Base-by-base conservation (phyloP, 2,113 vertebrate species). In the Mobula birostris region DNA sequence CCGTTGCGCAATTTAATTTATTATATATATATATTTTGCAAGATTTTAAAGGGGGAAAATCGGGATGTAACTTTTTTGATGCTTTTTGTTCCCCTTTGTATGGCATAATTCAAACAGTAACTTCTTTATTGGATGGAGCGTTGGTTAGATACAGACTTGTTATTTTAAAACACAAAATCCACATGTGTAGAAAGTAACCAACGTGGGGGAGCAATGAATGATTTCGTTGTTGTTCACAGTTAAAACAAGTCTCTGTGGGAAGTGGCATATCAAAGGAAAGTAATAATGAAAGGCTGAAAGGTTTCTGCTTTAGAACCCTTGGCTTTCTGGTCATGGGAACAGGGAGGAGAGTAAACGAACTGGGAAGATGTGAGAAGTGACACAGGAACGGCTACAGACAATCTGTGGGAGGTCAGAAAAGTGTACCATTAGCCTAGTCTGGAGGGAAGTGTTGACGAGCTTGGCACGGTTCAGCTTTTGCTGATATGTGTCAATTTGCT, bases 351-450 rank as follows among this genome's bases (percentile, higher is more conserved):
- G 95, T 95, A 95, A 96, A 96, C 94, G 95, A 95, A 95, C 95
- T 0, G 61, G 94, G 95, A 95, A 79, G 92, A 96, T 5, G 96
- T 95, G 96, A 96, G 94, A 95, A 96, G 95, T 95, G 96, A 96
- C 95, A 96, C 95, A 96, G 95, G 96, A 96, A 94, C 95, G 96
- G 95, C 95, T 95, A 96, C 79, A 94, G 95, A 95, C 2, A 66
- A 95, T 95, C 95, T 70, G 94, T 95, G 95, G 95, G 96, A 96
- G 95, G 95, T 95, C 95, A 94, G 95, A 96, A 95, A 96, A 96
- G 96, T 96, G 95, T 95, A 95, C 95, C 96, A 96, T 96, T 97
- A 96, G 95, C 96, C 95, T 96, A 95, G 95, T 95, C 82, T 95
- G 95, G 95, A 96, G 94, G 95, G 94, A 96, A 96, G 95, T 94